Evolutionary conservation across 2,113 vertebrate species (phyloP), one percentile per base, ranked within the genome.

Genomic region (Barnardius zonarius): DNA sequence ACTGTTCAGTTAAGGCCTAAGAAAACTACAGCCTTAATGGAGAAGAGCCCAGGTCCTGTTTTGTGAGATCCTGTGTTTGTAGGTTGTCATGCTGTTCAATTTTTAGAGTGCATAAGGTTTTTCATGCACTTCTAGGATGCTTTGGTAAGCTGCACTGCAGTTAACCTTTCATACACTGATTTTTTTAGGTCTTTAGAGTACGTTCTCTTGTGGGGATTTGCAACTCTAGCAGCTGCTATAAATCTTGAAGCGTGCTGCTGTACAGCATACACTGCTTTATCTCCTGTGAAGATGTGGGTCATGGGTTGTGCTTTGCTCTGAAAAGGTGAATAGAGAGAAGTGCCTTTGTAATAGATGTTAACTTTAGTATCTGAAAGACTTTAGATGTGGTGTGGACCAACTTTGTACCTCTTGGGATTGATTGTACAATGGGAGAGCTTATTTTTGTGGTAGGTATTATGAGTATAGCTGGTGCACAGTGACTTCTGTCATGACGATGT

Each of bases 361-460:
- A 30, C 33, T 83, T 31, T 0, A 44, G 27, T 55, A 17, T n/a
- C 77, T 69, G 2, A 24, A 35, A 55, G 17, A 1, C 0, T 61
- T 66, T 78, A 24, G 13, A 30, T 0, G 4, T 46, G 43, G 3
- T 46, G 11, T 20, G 52, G 43, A 28, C n/a, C 0, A 4, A 11
- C 6, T 46, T 55, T 30, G 14, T 19, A 54, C 12, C 37, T 43
- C 17, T 4, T 59, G n/a, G 37, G 51, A 11, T 55, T 24, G 64
- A 5, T 13, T 24, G 31, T 59, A 17, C 3, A 2, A 11, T 11
- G 27, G 22, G 27, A 35, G 23, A 62, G 15, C 9, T 59, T 20
- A 7, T 39, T 63, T 52, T 46, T 43, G 31, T 64, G 64, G 10
- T 30, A 31, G 13, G 11, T 70, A 19, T 37, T 83, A 35, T 0